Evolutionary conservation across 2,113 vertebrate genomes (phyloP).

Genomic region (Platycercus adscitus): DNA sequence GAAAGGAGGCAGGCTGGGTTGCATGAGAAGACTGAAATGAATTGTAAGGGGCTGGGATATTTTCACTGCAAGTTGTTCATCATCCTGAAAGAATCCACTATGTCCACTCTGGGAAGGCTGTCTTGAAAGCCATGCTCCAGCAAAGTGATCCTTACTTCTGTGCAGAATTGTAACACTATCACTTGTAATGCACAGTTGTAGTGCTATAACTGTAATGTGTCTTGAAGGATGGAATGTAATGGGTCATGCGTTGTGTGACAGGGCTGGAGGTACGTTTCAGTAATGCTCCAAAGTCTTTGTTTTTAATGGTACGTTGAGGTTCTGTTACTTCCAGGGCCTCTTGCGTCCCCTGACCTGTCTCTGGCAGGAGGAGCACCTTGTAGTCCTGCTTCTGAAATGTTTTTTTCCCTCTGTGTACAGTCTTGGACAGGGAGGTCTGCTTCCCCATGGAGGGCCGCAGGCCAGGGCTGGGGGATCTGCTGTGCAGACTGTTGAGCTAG

Average conservation of each 20-base stretch:
- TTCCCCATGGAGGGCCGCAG: background rate
- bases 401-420: no score
- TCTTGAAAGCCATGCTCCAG: background rate
- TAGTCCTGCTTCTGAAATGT: background rate
- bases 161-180: background rate
- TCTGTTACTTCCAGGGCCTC: background rate
- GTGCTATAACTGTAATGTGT: background rate
- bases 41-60: background rate
- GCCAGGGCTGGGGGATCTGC: background rate
- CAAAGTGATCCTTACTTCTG: background rate
- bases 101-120: background rate
- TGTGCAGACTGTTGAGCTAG: background rate
- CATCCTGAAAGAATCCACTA: background rate
- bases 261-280: background rate
- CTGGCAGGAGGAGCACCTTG: background rate
- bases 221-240: background rate
- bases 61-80: background rate
- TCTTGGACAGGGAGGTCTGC: background rate
- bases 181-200: background rate
- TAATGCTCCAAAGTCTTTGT: background rate
- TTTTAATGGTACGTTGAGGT: rapidly evolving
- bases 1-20: background rate
- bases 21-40: background rate
- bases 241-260: background rate
- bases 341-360: background rate